These are phyloP conservation scores for Ariolimax columbianus DNA, from an alignment of 2,888 invertebrate genomes.

Conservation along the genomic window DNA sequence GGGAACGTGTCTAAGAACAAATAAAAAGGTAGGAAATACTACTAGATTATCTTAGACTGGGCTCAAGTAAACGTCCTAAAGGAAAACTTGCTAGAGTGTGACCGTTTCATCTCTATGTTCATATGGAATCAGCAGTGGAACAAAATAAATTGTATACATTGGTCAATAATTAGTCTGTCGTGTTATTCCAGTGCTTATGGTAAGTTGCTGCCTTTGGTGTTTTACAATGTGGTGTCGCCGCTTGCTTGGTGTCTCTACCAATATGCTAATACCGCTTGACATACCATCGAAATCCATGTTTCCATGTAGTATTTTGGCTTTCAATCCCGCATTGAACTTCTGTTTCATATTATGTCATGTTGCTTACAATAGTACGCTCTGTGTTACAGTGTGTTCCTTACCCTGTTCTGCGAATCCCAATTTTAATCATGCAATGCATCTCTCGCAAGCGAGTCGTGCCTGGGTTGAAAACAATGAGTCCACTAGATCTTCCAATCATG, in stretches of 20 bases:
- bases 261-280: neutral
- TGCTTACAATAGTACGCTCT: neutral
- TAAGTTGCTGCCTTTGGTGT: neutral
- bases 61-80: no score
- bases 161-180: no score
- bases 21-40: no score
- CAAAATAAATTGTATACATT: no score
- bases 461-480: no score
- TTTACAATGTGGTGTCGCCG: conserved; percentile 9
- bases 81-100: no score
- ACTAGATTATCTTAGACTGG: no score
- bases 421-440: neutral
- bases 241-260: neutral
- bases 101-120: no score
- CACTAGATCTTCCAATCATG: no score
- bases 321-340: neutral
- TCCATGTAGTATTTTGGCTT: neutral
- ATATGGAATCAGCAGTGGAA: no score
- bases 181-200: neutral
- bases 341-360: neutral
- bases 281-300: neutral
- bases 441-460: no score
- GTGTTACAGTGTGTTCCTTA: neutral
- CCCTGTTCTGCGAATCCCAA: neutral
- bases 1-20: no score